phyloP scores from a whole-genome alignment of 2,797 vertebrate species.

The Poliocrania exsul region DNA sequence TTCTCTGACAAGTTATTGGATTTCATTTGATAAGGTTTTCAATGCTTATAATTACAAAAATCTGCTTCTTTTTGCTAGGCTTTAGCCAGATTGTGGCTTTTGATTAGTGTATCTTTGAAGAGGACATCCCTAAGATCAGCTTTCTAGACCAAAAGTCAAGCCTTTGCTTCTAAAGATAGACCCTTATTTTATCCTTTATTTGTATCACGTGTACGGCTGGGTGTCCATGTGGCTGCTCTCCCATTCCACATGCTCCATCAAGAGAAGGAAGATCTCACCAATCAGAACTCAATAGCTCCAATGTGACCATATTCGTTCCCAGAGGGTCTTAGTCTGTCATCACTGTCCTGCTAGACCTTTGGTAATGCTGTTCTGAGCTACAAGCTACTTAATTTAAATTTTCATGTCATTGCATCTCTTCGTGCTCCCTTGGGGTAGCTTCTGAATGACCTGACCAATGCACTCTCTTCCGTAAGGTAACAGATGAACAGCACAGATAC shows the following conservation, averaged over 20 bases:
- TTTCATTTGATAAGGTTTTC: background rate
- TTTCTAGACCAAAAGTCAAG: background rate
- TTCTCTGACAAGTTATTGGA: background rate
- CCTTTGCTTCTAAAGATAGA: background rate
- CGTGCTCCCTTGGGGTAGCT: background rate
- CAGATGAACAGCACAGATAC: background rate
- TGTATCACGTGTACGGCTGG: background rate
- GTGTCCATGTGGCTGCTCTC: background rate
- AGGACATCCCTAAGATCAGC: background rate
- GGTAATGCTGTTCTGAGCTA: background rate
- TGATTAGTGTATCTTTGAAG: background rate
- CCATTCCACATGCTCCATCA: rapidly evolving
- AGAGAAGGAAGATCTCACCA: background rate
- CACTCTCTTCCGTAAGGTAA: background rate
- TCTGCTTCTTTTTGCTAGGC: background rate
- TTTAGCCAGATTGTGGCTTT: background rate
- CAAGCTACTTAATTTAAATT: background rate
- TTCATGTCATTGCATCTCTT: background rate
- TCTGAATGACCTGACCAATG: background rate
- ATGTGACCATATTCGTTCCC: rapidly evolving
- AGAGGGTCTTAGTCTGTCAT: background rate
- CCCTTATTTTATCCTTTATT: background rate
- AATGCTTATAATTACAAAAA: background rate
- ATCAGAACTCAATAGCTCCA: background rate
- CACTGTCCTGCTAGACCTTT: background rate